Percentiles rank a stretch among this genome's conserved stretches.
These are phyloP conservation scores for Sander vitreus DNA, from an alignment of 2,113 vertebrate species.

Conservation along the genomic window DNA sequence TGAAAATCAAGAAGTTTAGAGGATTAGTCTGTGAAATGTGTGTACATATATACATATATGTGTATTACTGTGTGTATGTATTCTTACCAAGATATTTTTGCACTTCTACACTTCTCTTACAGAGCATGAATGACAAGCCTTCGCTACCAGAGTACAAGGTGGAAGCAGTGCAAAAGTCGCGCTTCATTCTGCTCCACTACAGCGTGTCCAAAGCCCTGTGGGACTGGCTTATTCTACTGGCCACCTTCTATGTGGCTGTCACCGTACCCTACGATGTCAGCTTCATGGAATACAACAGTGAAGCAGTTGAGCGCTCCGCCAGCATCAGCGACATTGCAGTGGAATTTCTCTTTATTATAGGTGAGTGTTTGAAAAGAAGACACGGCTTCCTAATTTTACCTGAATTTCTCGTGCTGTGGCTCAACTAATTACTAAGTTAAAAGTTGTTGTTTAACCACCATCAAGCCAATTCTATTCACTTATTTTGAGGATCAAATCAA, in stretches of 20 bases:
- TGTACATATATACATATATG: background rate
- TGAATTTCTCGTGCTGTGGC: too few relatives aligned
- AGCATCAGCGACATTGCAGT: slow-evolving; percentile 93
- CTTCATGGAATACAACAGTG: slow-evolving; percentile 88
- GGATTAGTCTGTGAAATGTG: background rate
- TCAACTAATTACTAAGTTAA: background rate
- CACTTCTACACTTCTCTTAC: slow-evolving; percentile 18
- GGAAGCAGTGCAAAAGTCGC: slow-evolving; percentile 92
- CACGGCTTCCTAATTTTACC: background rate
- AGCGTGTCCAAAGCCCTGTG: slow-evolving; percentile 95
- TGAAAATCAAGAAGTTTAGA: slow-evolving; percentile 25
- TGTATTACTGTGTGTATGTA: background rate
- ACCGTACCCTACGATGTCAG: slow-evolving; percentile 97
- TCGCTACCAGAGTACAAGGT: slow-evolving; percentile 97
- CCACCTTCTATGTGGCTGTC: slow-evolving; percentile 96
- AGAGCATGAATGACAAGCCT: slow-evolving; percentile 92
- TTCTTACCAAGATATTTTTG: background rate
- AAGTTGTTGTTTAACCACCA: background rate
- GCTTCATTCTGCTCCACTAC: slow-evolving; percentile 97
- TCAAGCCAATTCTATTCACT: background rate
- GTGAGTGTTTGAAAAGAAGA: slow-evolving; percentile 76
- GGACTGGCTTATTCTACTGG: slow-evolving; percentile 97
- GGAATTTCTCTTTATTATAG: slow-evolving; percentile 97
- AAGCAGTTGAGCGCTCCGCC: slow-evolving; percentile 88
- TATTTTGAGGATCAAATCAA: background rate